Percentiles rank a stretch among this genome's conserved stretches.
phyloP scores from a whole-genome alignment of 2,113 vertebrate genomes.

The Phocoena sinus region DNA sequence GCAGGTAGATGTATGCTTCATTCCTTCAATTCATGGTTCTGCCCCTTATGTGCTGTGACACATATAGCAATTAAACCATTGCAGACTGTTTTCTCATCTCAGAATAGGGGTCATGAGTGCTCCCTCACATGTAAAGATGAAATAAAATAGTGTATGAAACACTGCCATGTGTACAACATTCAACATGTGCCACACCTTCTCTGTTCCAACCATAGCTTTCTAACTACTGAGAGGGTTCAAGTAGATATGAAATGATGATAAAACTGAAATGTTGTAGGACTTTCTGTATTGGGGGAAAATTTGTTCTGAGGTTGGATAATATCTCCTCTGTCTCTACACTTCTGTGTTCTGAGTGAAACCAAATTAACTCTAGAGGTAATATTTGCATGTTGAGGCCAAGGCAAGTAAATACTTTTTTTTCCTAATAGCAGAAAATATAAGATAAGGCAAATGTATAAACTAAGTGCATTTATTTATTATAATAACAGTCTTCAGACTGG shows the following conservation, averaged over 20 bases:
- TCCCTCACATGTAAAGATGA: neutral
- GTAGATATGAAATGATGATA: neutral
- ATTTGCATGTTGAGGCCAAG: neutral
- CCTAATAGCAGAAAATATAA: neutral
- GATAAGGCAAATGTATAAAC: neutral
- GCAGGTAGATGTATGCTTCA: neutral
- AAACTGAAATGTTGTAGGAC: neutral
- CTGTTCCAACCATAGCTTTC: neutral
- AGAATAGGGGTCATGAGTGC: neutral
- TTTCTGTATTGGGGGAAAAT: neutral
- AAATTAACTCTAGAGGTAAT: neutral
- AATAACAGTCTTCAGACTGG: neutral
- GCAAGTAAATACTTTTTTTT: neutral
- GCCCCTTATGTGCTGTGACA: neutral
- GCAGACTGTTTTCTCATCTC: neutral
- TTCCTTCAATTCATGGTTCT: neutral
- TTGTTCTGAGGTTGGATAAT: neutral
- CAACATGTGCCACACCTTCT: accelerated
- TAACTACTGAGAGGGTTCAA: neutral
- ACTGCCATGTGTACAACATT: too few species aligned
- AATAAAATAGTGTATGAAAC: neutral
- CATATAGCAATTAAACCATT: neutral
- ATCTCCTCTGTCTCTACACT: neutral
- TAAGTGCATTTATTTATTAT: neutral
- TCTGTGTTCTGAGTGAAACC: neutral